Percentiles rank a stretch among this genome's conserved stretches.
Evolutionary conservation across 2,797 vertebrate species (phyloP).

Genomic region (Ibycter americanus): DNA sequence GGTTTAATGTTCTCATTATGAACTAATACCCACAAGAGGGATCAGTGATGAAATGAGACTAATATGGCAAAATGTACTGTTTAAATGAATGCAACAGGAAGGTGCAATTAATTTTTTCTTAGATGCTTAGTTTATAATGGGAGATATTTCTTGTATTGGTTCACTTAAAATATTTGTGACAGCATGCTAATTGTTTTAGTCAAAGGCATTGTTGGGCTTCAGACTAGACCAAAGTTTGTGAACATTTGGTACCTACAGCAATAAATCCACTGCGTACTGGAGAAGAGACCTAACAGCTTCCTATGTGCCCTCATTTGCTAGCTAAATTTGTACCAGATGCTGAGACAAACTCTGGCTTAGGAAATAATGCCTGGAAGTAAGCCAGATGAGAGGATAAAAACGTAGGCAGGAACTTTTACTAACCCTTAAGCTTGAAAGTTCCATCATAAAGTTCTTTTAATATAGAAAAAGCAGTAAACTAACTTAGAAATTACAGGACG

Average conservation of each 20-base stretch:
- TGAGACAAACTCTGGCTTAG: neutral
- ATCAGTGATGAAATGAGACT: constrained; percentile 19
- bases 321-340: constrained; percentile 37
- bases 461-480: neutral
- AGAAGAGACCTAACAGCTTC: neutral
- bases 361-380: constrained; percentile 9
- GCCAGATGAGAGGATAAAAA: neutral
- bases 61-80: neutral
- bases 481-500: neutral
- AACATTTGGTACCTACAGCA: neutral
- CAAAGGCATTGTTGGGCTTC: neutral
- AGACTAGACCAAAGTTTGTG: neutral
- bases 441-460: neutral
- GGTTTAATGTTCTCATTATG: constrained; percentile 15
- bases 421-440: neutral
- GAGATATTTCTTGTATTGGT: neutral
- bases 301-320: neutral
- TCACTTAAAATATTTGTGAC: neutral
- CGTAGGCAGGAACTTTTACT: neutral
- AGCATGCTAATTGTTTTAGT: neutral
- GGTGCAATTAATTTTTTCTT: neutral
- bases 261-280: neutral
- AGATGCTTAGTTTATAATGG: neutral
- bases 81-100: neutral
- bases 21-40: constrained; percentile 18